Base-by-base conservation (phyloP, 1,140 invertebrate species). In the Delia radicum region DNA sequence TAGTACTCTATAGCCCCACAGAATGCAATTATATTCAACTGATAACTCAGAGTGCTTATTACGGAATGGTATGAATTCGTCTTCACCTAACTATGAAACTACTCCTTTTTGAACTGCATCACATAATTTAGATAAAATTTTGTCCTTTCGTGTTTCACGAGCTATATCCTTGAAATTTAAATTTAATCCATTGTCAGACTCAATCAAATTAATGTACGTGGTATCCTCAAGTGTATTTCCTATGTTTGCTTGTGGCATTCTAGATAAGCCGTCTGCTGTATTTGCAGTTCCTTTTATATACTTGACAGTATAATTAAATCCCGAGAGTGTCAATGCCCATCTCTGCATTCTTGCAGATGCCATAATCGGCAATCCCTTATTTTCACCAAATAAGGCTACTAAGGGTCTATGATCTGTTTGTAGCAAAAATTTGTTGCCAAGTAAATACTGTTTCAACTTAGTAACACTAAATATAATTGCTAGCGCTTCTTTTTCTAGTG, bases 391-490 rank as follows among this genome's bases (percentile, higher is more conserved):
- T 73, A 90, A 84, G 13, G 80, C 78, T 10, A 81, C 77, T 5
- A 91, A 76, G 0, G 89, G 89, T 75, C 87, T 83, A 75, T 89
- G 87, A 75, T 90, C 89, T 2, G 87, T 89, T 31, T 81, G 74
- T 13, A 89, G 75, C 5, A 80, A 80, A 81, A 91, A 91, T n/a
- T 81, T 63, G 15, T 83, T 76, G 28, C 90, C 89, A 13, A 26
- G 6, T 27, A 46, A 27, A 13, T 73, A 73, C n/a, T 55, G 33
- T 15, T 42, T 71, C 37, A 71, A 42, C 13, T 71, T 37, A 28
- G 18, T 37, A 24, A 71, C 67, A 27, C 72, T 27, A 26, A 55
- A 73, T n/a, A 73, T 28, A 28, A 73, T 55, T 26, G 72, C 72
- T 29, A 73, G 13, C 5, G 72, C 72, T 29, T 73, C 67, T 37